phyloP scores from a whole-genome alignment of 2,797 vertebrate genomes.

The Stomatorhinus walkeri region DNA sequence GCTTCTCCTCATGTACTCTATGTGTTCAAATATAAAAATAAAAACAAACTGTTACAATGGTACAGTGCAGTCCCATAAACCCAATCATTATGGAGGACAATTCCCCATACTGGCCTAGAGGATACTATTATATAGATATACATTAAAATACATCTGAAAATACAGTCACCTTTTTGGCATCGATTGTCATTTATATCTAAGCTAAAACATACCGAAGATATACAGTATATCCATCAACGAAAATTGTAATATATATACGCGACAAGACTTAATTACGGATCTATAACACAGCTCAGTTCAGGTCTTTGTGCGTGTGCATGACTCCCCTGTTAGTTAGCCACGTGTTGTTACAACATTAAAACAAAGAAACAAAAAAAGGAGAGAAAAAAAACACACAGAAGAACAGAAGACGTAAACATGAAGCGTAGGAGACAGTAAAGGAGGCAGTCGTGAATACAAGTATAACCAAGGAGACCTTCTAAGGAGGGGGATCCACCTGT shows the following conservation, averaged over 20 bases:
- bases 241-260: constrained; percentile 42
- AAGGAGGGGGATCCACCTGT: neutral
- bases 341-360: neutral
- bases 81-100: constrained; percentile 43
- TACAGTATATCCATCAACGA: constrained; percentile 42
- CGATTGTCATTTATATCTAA: constrained; percentile 56
- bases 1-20: neutral
- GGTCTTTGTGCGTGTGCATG: neutral
- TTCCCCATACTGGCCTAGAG: constrained; percentile 62
- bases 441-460: neutral
- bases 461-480: neutral
- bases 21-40: constrained; percentile 20
- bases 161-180: constrained; percentile 58
- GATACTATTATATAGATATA: constrained; percentile 40
- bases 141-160: constrained; percentile 64
- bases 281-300: constrained; percentile 23
- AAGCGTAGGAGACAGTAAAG: neutral
- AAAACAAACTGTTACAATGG: constrained; percentile 21
- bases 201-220: constrained; percentile 37
- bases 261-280: constrained; percentile 48
- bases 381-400: neutral
- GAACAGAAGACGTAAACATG: neutral
- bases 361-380: neutral
- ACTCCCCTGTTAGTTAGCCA: neutral
- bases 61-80: constrained; percentile 23